A percentile compares a stretch with the other conserved stretches of the same genome.
These are phyloP conservation scores for Ovis canadensis DNA, from an alignment of 2,113 vertebrate genomes.

Conservation along the genomic window DNA sequence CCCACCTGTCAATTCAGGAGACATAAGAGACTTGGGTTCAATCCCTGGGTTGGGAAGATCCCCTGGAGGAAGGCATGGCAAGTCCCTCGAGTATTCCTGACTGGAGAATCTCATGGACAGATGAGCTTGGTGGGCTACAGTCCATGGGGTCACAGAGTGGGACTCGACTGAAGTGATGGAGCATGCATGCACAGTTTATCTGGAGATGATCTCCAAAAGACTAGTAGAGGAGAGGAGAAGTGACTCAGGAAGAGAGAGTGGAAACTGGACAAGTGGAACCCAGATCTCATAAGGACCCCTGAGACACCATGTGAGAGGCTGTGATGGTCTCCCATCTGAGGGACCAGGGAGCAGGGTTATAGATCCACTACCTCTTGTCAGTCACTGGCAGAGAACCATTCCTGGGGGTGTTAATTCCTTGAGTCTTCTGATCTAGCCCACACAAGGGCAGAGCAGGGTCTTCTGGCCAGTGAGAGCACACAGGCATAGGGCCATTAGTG, in stretches of 20 bases:
- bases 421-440: neutral
- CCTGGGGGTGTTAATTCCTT: neutral
- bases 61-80: neutral
- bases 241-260: neutral
- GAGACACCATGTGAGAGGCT: too few relatives aligned
- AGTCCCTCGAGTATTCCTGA: neutral
- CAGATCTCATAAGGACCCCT: neutral
- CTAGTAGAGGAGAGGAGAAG: too few relatives aligned
- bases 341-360: fast-evolving
- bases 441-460: neutral
- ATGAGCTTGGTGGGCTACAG: neutral
- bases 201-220: neutral
- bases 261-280: neutral
- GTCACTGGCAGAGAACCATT: neutral
- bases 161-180: neutral
- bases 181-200: neutral
- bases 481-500: neutral
- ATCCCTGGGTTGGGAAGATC: neutral
- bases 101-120: neutral
- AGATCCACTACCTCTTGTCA: neutral
- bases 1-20: neutral
- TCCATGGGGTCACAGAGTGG: neutral
- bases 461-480: neutral
- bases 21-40: neutral
- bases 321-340: neutral